Evolutionary conservation across 2,113 vertebrate species (phyloP), one percentile per base, ranked within the genome.

Genomic region (Condylura cristata): DNA sequence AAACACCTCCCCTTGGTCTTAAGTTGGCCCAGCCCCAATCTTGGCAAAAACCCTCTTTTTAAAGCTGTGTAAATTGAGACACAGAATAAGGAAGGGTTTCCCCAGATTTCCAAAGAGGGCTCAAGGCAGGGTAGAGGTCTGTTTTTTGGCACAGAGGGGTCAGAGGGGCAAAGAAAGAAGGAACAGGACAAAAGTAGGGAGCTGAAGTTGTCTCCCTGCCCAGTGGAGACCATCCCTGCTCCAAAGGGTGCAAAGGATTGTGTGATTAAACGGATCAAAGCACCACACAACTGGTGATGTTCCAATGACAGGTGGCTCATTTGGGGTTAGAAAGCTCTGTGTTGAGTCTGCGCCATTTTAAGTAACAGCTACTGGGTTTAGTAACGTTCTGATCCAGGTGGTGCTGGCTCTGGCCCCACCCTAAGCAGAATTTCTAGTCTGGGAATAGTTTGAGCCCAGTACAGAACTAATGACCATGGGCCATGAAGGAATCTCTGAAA

Each of bases 241-340:
- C 17, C 6, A 12, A 63, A 6, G 32, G 60, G 48, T 17, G 5
- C 74, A 44, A 18, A 76, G 46, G 41, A 12, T 0, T 1, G 2
- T 26, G 26, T 14, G 16, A 63, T n/a, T 34, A 37, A 51, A 48
- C 13, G 72, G 48, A 70, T 34, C 63, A 3, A n/a, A 76, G 61
- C 0, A 0, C 26, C 26, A 14, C 8, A 22, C 8, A 41, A 56
- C 82, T 18, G 13, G 1, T 34, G 58, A 6, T 0, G 0, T 18
- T 34, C 44, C 46, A 6, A 0, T 1, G 8, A 10, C 4, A 16
- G 37, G 63, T 1, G 46, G 30, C 41, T n/a, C 60, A 16, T 17
- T 18, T 6, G 5, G 60, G 16, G 37, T 17, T 37, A 24, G 28
- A 44, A 30, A 74, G 34, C 44, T 58, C 60, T 13, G 32, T 9